Base-by-base conservation (phyloP, 1,140 invertebrate genomes). In the Armadillidium nasatum region DNA sequence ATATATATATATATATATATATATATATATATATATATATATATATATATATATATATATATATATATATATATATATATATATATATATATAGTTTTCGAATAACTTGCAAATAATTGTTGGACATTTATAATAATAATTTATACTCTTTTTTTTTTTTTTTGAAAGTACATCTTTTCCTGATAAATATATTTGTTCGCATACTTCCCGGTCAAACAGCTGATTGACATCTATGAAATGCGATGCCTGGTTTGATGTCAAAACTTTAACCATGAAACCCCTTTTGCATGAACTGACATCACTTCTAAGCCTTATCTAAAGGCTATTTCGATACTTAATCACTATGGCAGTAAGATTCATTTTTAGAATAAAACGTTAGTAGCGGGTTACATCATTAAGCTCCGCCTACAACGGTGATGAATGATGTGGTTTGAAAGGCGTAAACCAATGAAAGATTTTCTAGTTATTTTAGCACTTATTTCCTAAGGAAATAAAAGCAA, bases 41-140 rank as follows among this genome's bases (percentile, higher is more conserved):
- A 60, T 60, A 60, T 60, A 60, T 60, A 60, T 60, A 60, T 60
- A 60, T 60, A 60, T 60, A 60, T 60, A 60, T 60, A 60, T 60
- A 60, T 60, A 60, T 60, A 60, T 2, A 4, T 60, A 60, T 60
- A 60, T 60, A 60, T 60, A 60, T 60, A 60, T 60, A 60, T 60
- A 60, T 60, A 60, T 60, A 60, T 60, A 60, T 60, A 19, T 60
- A 3, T 1, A 33, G 33, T 33, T 33, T 33, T 33, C 33, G 33
- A 33, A 33, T 33, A 33, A 33, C 33, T n/a, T n/a, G 33, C 33
- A 33, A 33, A 33, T 33, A 33, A 33, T 33, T 33, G 33, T 60
- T 60, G 7, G 19, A 60, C 11, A 60, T 60, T 60, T 60, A 15
- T 60, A 60, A 60, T 4, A 60, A 60, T 15, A 19, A 15, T 60